Conservation (phyloP, 1,140 invertebrate species). For the Drosophila navojoa region DNA sequence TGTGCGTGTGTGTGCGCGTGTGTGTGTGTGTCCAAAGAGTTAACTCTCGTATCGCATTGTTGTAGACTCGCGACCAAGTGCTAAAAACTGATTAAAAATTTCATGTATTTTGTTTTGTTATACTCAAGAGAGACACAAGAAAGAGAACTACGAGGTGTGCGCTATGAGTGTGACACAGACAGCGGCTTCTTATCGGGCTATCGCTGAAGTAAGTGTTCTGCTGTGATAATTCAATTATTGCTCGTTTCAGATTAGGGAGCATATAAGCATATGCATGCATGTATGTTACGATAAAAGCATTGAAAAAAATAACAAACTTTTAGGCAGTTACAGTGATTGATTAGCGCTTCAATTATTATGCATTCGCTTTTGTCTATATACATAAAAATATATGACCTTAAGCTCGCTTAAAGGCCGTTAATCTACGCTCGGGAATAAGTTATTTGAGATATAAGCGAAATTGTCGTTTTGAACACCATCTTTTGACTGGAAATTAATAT, state of each 20-base stretch:
- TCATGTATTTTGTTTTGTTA: constrained; percentile 16
- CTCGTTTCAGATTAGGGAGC: constrained; percentile 43
- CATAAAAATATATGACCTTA: too few species aligned
- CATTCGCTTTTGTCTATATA: too few species aligned
- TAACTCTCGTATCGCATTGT: constrained; percentile 21
- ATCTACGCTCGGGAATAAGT: too few species aligned
- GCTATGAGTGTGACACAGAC: constrained; percentile 29
- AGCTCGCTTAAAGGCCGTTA: too few species aligned
- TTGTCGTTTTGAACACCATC: too few species aligned
- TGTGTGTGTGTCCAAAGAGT: constrained; percentile 40
- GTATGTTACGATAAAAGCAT: not conserved
- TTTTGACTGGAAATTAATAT: too few species aligned
- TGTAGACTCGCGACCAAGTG: constrained; percentile 37
- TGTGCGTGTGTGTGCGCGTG: constrained; percentile 23
- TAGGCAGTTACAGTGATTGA: too few species aligned
- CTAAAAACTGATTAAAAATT: constrained; percentile 60
- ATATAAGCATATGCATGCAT: not conserved
- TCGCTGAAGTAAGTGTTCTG: constrained; percentile 66
- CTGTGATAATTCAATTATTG: constrained; percentile 52
- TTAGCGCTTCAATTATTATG: too few species aligned
- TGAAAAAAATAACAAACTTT: not conserved
- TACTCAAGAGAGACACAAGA: not conserved
- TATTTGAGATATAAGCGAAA: too few species aligned
- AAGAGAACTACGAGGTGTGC: constrained; percentile 6
- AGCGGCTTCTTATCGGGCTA: constrained; percentile 53